A percentile compares a stretch with the other conserved stretches of the same genome.
Conservation (phyloP, 2,888 invertebrate species). For the Drosophila infuscata region DNA sequence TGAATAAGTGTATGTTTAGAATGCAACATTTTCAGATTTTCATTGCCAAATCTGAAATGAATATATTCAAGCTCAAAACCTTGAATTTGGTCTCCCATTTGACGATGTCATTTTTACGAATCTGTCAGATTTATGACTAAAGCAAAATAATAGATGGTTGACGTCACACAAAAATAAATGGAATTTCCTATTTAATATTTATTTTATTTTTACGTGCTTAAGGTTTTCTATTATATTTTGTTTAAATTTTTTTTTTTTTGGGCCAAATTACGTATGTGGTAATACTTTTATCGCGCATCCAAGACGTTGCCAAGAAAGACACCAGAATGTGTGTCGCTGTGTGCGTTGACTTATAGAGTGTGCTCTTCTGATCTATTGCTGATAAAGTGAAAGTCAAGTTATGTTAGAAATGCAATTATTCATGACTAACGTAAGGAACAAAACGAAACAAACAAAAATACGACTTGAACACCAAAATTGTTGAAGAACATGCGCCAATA, state of each 20-base stretch:
- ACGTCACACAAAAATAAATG: slow-evolving; percentile 67
- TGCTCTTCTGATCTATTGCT: slow-evolving; percentile 63
- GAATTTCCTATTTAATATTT: slow-evolving; percentile 69
- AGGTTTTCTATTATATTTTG: background rate
- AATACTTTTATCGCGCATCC: slow-evolving; percentile 56
- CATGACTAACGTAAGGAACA: slow-evolving; percentile 44
- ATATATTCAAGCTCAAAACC: slow-evolving; percentile 27
- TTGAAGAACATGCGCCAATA: slow-evolving; percentile 28
- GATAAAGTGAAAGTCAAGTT: slow-evolving; percentile 81
- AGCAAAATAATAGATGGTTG: slow-evolving; percentile 69
- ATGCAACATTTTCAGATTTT: background rate
- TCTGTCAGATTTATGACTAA: slow-evolving; percentile 75
- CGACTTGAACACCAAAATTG: slow-evolving; percentile 10
- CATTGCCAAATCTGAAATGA: slow-evolving; percentile 34
- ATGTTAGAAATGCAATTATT: slow-evolving; percentile 76
- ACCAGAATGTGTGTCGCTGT: slow-evolving; percentile 1
- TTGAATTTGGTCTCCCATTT: slow-evolving; percentile 28
- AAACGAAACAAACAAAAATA: slow-evolving; percentile 10
- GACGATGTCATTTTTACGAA: slow-evolving; percentile 37
- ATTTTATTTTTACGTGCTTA: slow-evolving; percentile 57
- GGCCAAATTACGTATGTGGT: slow-evolving; percentile 66
- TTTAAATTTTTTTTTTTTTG: slow-evolving; percentile 20
- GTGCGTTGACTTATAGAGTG: slow-evolving; percentile 54
- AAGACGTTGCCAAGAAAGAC: slow-evolving; percentile 47
- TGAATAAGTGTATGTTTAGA: background rate